Percentiles rank a stretch among this genome's conserved stretches.
These are phyloP conservation scores for Panulirus ornatus DNA, from an alignment of 1,140 invertebrate species.

Conservation along the genomic window DNA sequence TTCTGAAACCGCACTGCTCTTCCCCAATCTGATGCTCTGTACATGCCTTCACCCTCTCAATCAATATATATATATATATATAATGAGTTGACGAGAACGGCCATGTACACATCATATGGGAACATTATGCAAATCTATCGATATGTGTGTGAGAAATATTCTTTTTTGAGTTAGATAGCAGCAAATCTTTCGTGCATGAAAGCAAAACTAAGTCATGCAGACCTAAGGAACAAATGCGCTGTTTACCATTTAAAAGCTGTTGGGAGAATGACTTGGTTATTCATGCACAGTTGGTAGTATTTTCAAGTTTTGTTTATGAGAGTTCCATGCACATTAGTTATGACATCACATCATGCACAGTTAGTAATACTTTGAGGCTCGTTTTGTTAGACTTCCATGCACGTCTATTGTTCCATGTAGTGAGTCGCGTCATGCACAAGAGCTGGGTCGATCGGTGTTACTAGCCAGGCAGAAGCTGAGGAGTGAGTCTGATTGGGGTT, in stretches of 20 bases:
- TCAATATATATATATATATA: too few species aligned
- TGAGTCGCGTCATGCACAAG: conserved; percentile 1
- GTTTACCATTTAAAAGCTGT: not conserved
- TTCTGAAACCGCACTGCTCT: too few species aligned
- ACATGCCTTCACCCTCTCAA: too few species aligned
- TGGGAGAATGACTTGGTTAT: not conserved
- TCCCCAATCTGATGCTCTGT: too few species aligned
- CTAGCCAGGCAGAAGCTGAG: not conserved
- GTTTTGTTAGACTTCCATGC: not conserved
- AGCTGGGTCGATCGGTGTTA: not conserved
- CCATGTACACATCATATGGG: not conserved
- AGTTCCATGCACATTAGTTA: conserved; percentile 14
- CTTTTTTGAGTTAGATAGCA: too few species aligned
- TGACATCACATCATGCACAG: not conserved
- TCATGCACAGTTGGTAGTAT: not conserved
- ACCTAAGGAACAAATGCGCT: not conserved
- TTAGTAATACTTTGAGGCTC: not conserved
- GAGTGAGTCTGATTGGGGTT: too few species aligned
- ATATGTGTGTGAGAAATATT: not conserved
- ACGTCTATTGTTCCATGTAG: not conserved
- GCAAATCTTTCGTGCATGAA: not conserved
- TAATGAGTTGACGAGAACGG: not conserved
- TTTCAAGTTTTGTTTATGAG: not conserved
- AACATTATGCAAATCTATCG: not conserved
- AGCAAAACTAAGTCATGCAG: not conserved